Percentiles rank a stretch among this genome's conserved stretches.
Evolutionary conservation across 2,113 vertebrate species (phyloP).

Genomic region (Ginglymostoma cirratum): DNA sequence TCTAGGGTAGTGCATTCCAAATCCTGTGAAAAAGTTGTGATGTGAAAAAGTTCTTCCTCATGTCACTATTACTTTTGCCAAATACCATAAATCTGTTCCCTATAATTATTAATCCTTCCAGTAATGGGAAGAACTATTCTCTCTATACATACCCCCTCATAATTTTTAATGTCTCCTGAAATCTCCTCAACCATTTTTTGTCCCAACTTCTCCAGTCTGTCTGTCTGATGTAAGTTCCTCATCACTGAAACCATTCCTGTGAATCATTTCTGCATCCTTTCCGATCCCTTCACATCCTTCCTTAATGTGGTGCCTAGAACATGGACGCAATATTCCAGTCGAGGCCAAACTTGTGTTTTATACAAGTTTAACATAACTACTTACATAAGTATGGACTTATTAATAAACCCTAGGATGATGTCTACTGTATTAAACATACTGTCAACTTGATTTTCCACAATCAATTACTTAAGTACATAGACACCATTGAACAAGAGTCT

Average conservation of each 20-base stretch:
- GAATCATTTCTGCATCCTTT: neutral
- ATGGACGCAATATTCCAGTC: neutral
- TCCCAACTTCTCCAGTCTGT: neutral
- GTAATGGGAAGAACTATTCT: neutral
- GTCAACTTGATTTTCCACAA: neutral
- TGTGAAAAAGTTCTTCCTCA: too few relatives aligned
- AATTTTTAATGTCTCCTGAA: neutral
- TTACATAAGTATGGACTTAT: neutral
- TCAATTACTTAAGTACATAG: neutral
- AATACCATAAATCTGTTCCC: neutral
- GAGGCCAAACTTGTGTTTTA: neutral
- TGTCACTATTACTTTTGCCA: too few relatives aligned
- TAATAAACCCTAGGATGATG: neutral
- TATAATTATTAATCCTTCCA: neutral
- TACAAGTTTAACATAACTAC: neutral
- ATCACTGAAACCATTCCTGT: neutral
- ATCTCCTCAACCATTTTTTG: neutral
- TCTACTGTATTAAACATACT: neutral
- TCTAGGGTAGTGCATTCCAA: too few relatives aligned
- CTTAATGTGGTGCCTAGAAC: neutral
- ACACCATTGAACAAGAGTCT: neutral
- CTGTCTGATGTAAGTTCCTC: too few relatives aligned
- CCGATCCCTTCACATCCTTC: neutral
- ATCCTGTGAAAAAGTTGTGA: too few relatives aligned
- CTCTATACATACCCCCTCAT: neutral